Conservation (phyloP, 2,888 invertebrate species). For the Drosophila testacea region DNA sequence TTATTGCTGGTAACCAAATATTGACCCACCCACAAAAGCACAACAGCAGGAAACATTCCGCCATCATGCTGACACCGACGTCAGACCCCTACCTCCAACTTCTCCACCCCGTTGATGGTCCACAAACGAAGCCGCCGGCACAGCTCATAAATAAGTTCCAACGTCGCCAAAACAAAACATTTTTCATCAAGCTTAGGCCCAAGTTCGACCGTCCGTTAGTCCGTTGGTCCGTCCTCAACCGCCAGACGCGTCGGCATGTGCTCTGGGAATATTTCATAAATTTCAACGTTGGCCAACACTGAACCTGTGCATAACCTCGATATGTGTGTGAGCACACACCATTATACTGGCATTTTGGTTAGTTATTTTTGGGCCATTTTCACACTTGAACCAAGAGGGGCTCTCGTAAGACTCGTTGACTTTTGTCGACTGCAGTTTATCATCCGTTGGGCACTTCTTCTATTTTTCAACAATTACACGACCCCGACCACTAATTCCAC, state of each 20-base stretch:
- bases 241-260: conserved; percentile 42
- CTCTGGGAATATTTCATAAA: conserved; percentile 68
- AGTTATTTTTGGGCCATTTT: conserved; percentile 57
- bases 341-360: conserved; percentile 34
- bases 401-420: conserved; percentile 59
- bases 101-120: conserved; percentile 1
- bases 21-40: conserved; percentile 39
- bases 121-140: conserved; percentile 39
- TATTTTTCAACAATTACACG: conserved; percentile 70
- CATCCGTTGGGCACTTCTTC: conserved; percentile 62
- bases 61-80: neutral
- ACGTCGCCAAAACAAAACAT: conserved; percentile 70
- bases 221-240: conserved; percentile 5
- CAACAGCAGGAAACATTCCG: conserved; percentile 4
- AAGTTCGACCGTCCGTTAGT: conserved; percentile 16
- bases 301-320: conserved; percentile 36
- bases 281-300: conserved; percentile 54
- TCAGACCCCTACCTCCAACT: neutral
- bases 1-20: conserved; percentile 65
- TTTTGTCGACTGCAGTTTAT: conserved; percentile 67
- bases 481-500: conserved; percentile 47
- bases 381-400: conserved; percentile 56
- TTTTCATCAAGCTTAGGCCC: conserved; percentile 58
- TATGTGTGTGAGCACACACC: conserved; percentile 22
- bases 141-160: conserved; percentile 67